Evolutionary conservation across 2,888 invertebrate genomes (phyloP).

Genomic region (Eupithecia dodoneata): DNA sequence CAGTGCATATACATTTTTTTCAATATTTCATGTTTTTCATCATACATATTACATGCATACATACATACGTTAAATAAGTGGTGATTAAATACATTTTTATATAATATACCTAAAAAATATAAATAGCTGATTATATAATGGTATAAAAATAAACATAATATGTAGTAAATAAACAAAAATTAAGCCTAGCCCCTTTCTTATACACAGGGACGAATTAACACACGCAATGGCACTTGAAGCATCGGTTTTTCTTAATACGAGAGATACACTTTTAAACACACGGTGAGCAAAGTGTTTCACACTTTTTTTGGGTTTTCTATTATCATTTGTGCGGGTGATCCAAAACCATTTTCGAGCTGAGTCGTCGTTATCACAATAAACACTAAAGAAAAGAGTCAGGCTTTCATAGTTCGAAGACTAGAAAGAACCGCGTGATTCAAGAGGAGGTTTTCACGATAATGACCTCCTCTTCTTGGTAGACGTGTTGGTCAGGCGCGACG

Average conservation of each 20-base stretch:
- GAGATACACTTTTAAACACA: constrained; percentile 50
- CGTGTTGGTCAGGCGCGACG: constrained; percentile 69
- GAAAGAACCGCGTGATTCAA: constrained; percentile 45
- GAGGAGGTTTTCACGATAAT: constrained; percentile 69
- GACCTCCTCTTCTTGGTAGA: constrained; percentile 76
- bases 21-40: constrained; percentile 49
- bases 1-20: constrained; percentile 65
- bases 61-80: constrained; percentile 39
- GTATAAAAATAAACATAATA: constrained; percentile 38
- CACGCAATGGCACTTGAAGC: constrained; percentile 78
- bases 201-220: constrained; percentile 48
- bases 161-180: constrained; percentile 37
- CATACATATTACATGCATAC: constrained; percentile 45
- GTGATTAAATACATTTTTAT: constrained; percentile 47
- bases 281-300: constrained; percentile 61
- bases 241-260: constrained; percentile 68
- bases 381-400: constrained; percentile 43
- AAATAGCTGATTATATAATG: constrained; percentile 35
- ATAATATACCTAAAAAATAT: constrained; percentile 50
- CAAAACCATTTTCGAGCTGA: constrained; percentile 67
- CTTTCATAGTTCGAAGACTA: constrained; percentile 31
- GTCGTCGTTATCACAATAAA: constrained; percentile 58
- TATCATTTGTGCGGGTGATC: constrained; percentile 68
- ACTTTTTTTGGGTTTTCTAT: constrained; percentile 63
- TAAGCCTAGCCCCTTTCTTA: constrained; percentile 51